Evolutionary conservation across 2,113 vertebrate genomes (phyloP).

Genomic region (Stomatorhinus ivindoensis): DNA sequence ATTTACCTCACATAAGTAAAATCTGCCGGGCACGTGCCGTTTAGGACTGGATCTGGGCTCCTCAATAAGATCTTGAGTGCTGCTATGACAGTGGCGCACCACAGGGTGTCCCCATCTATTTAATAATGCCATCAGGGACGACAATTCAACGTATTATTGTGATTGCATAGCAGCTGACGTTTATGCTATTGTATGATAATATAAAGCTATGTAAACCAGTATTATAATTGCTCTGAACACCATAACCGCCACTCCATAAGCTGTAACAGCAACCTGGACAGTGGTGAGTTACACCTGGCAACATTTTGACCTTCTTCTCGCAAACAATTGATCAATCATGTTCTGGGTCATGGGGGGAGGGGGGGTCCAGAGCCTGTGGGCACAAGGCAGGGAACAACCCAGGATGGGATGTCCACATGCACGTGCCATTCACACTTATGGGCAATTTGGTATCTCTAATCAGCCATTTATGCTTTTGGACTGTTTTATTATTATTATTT

Average conservation of each 20-base stretch:
- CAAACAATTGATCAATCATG: neutral
- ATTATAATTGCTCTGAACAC: neutral
- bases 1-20: neutral
- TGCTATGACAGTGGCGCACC: conserved; percentile 31
- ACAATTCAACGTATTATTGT: neutral
- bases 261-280: neutral
- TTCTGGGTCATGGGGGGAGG: too few relatives aligned
- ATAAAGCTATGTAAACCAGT: neutral
- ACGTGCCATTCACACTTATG: too few relatives aligned
- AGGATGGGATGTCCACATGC: too few relatives aligned
- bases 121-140: conserved; percentile 23
- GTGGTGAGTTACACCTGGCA: neutral
- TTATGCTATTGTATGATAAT: neutral
- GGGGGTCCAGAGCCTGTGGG: too few relatives aligned
- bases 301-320: neutral
- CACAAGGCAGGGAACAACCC: too few relatives aligned
- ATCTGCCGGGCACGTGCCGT: neutral
- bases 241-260: neutral
- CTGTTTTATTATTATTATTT: too few relatives aligned
- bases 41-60: neutral
- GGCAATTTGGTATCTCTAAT: too few relatives aligned
- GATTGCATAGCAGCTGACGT: neutral
- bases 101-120: conserved; percentile 51
- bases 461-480: too few relatives aligned
- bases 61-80: neutral